A percentile compares a stretch with the other conserved stretches of the same genome.
Evolutionary conservation across 1,140 invertebrate genomes (phyloP).

Genomic region (Macrobrachium rosenbergii): DNA sequence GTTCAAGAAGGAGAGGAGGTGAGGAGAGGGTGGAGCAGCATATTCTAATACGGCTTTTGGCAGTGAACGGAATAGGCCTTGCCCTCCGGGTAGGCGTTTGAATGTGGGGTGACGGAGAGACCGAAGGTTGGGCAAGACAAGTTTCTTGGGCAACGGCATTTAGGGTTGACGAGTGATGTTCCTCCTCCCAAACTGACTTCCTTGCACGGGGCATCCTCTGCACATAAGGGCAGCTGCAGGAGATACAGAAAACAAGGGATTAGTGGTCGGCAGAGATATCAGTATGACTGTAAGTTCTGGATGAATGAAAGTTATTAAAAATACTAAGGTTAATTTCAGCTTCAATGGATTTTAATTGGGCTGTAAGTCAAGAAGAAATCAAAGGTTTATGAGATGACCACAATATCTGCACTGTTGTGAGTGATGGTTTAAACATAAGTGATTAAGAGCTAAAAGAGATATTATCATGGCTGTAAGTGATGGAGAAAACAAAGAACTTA

Average conservation of each 20-base stretch:
- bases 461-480: too few relatives aligned
- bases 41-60: slow-evolving; percentile 17
- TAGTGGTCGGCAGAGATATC: not conserved
- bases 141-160: slow-evolving; percentile 41
- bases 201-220: slow-evolving; percentile 43
- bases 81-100: slow-evolving; percentile 45
- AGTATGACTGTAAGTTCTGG: not conserved
- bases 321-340: too few relatives aligned
- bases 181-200: slow-evolving; percentile 42
- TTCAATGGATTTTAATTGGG: too few relatives aligned
- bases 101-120: slow-evolving; percentile 29
- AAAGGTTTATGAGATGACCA: too few relatives aligned
- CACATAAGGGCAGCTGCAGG: slow-evolving; percentile 33
- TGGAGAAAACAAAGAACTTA: too few relatives aligned
- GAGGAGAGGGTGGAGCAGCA: not conserved
- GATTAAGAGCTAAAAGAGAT: too few relatives aligned
- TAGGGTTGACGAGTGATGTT: slow-evolving; percentile 28
- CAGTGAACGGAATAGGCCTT: slow-evolving; percentile 53
- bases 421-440: too few relatives aligned
- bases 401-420: too few relatives aligned
- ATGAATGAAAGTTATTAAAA: too few relatives aligned
- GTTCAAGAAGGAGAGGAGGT: not conserved
- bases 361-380: too few relatives aligned
- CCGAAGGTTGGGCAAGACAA: slow-evolving; percentile 40
- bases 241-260: not conserved